Evolutionary conservation across 2,113 vertebrate genomes (phyloP).

Genomic region (Arvicanthis niloticus): DNA sequence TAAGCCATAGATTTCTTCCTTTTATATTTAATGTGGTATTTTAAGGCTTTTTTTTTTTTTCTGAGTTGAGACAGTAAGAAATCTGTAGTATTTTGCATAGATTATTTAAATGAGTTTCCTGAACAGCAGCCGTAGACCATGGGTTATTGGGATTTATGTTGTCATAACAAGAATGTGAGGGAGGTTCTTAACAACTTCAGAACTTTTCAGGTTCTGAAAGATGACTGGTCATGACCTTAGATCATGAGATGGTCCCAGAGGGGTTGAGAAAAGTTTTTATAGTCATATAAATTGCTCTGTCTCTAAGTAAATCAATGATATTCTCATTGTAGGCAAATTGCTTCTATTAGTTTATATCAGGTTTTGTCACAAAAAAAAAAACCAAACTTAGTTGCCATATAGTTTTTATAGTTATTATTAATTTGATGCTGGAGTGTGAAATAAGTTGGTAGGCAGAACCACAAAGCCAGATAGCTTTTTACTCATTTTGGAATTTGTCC

Average conservation of each 20-base stretch:
- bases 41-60: not conserved
- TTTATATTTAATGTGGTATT: not conserved
- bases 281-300: accelerated
- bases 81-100: not conserved
- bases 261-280: too few relatives aligned
- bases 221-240: not conserved
- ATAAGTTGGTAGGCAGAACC: not conserved
- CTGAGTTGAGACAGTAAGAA: not conserved
- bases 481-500: not conserved
- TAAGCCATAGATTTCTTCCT: not conserved
- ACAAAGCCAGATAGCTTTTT: not conserved
- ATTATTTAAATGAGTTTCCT: not conserved
- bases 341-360: not conserved
- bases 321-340: not conserved
- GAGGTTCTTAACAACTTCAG: not conserved
- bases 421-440: not conserved
- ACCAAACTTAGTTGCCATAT: not conserved
- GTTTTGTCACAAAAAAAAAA: not conserved
- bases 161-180: not conserved
- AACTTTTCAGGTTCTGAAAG: not conserved
- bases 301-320: not conserved
- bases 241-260: not conserved
- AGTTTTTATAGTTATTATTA: not conserved
- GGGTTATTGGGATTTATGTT: not conserved
- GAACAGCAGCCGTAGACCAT: not conserved